Conservation (phyloP, 30 jellyfish, hydroid and myxozoan species). For the Nemopilema nomurai region DNA sequence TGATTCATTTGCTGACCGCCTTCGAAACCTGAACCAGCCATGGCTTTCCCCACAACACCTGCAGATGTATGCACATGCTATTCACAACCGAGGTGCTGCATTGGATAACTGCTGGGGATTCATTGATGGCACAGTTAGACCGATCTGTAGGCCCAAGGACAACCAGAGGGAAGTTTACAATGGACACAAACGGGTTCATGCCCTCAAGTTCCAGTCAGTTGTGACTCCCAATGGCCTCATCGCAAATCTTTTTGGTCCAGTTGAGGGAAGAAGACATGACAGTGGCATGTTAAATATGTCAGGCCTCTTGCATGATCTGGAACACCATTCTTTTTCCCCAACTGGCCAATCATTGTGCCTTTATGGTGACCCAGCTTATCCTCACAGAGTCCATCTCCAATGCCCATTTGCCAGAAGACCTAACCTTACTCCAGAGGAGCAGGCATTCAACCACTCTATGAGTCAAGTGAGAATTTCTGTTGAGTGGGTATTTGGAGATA, state of each 20-base stretch:
- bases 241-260: constrained; percentile 70
- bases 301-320: constrained; percentile 45
- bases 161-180: constrained; percentile 52
- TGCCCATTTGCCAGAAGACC: constrained; percentile 29
- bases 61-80: constrained; percentile 54
- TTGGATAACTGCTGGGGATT: constrained; percentile 58
- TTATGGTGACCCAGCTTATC: constrained; percentile 73
- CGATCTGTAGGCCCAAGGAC: constrained; percentile 57
- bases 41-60: constrained; percentile 62
- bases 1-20: constrained; percentile 20
- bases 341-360: constrained; percentile 59
- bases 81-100: constrained; percentile 58
- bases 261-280: constrained; percentile 69
- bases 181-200: constrained; percentile 79
- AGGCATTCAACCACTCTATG: constrained; percentile 63
- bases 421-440: constrained; percentile 22
- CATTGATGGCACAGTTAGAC: constrained; percentile 76
- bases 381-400: constrained; percentile 45
- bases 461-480: constrained; percentile 48
- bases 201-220: constrained; percentile 66
- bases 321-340: constrained; percentile 31
- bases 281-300: constrained; percentile 60
- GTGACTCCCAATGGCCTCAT: constrained; percentile 70
- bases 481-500: constrained; percentile 56
- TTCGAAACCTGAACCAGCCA: constrained; percentile 50